Base-by-base conservation (phyloP, 2,113 vertebrate species). In the Gymnocephalus cernua region DNA sequence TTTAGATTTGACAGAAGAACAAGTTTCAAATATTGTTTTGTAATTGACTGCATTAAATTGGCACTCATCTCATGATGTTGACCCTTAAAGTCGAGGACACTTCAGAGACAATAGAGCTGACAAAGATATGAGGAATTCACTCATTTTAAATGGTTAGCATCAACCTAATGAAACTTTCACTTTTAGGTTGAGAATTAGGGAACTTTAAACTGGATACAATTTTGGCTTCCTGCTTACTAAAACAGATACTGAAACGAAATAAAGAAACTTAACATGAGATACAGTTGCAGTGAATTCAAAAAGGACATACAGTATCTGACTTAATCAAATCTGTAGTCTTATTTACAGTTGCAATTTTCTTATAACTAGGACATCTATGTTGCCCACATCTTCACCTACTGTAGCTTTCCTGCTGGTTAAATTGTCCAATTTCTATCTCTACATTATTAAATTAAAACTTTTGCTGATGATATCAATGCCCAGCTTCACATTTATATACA, bases 21-120 rank as follows among this genome's bases (percentile, higher is more conserved):
- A 89, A 85, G 88, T 91, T 95, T 94, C 90, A 93, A 93, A 93
- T 91, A 92, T 93, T 94, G 94, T 94, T 95, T 96, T 95, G 89
- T 82, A 91, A 95, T 94, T 94, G 88, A 80, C 90, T 84, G 81
- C 83, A 92, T 91, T 93, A 93, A 91, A 92, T 77, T 48, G 66
- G 81, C 77, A 75, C 32, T 88, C 86, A 58, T 82, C 73, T 82
- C 86, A 89, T 92, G 83, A 85, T 65, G 64, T 59, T 23, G 76
- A 84, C 25, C 71, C 62, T 79, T 88, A 77, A 89, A 89, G 80
- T 69, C 21, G n/a, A 50, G 79, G 77, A 62, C 77, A 85, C 76
- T 84, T 86, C 14, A 86, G 64, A 86, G 85, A 88, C 76, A 61
- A 80, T 73, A 63, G 87, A 86, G 62, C 77, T 69, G 41, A 78